These are phyloP conservation scores for Pantherophis guttatus DNA, from an alignment of 2,113 vertebrate genomes.

Conservation along the genomic window DNA sequence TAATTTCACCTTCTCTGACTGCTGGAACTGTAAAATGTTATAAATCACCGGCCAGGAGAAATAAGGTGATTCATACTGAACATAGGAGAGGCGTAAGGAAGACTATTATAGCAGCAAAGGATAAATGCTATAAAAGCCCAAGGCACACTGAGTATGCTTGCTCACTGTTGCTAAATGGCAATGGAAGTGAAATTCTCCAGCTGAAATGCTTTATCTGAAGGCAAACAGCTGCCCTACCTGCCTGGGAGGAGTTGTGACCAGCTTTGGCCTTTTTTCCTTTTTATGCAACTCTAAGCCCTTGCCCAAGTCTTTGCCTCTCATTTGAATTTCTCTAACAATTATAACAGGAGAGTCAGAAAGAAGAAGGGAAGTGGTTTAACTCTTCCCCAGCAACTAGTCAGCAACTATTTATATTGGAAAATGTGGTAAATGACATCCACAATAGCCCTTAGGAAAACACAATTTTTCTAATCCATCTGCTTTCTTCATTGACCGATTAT, in stretches of 20 bases:
- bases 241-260: background rate
- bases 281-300: background rate
- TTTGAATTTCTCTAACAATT: background rate
- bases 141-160: no score
- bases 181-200: background rate
- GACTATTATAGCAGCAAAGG: background rate
- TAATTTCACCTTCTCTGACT: background rate
- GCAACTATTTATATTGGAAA: background rate
- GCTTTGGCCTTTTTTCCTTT: background rate
- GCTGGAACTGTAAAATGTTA: background rate
- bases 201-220: background rate
- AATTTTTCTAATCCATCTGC: background rate
- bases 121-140: background rate
- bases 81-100: background rate
- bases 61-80: background rate
- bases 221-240: background rate
- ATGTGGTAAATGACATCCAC: background rate
- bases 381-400: background rate
- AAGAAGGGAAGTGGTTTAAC: background rate
- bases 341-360: background rate
- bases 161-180: background rate
- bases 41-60: background rate
- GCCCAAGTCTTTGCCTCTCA: background rate
- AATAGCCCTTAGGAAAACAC: background rate
- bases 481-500: background rate